Evolutionary conservation across 2,888 invertebrate species (phyloP).

Genomic region (Nomada hirtipes): DNA sequence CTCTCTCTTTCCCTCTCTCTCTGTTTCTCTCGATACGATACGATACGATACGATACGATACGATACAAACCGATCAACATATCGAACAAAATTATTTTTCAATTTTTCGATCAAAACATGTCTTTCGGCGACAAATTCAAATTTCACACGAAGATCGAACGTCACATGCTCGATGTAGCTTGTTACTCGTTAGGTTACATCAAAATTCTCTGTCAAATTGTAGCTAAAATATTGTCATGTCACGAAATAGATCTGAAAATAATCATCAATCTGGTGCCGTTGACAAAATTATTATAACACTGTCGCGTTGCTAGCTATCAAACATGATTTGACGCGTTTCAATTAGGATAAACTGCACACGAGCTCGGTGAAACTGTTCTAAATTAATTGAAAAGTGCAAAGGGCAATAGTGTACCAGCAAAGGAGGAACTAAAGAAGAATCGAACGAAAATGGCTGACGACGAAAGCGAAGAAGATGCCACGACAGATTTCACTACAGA

Average conservation of each 20-base stretch:
- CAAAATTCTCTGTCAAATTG: slow-evolving; percentile 10
- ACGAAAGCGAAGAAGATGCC: slow-evolving; percentile 26
- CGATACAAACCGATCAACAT: neutral
- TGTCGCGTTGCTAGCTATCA: neutral
- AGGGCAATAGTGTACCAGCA: neutral
- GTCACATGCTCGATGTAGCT: neutral
- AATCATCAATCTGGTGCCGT: neutral
- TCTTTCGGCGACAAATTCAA: slow-evolving; percentile 33
- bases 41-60: neutral
- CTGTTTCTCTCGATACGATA: too few species aligned
- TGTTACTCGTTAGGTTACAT: slow-evolving; percentile 31
- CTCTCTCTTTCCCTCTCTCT: too few species aligned
- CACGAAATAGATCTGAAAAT: neutral
- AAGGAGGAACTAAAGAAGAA: neutral
- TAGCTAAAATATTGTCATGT: neutral
- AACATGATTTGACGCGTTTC: slow-evolving; percentile 3
- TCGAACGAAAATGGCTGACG: slow-evolving; percentile 34
- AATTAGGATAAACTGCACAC: neutral
- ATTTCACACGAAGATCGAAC: neutral
- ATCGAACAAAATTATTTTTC: slow-evolving; percentile 21
- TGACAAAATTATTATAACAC: slow-evolving; percentile 17
- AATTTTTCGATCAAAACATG: slow-evolving; percentile 14
- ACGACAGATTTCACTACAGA: slow-evolving; percentile 9
- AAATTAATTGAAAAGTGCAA: neutral
- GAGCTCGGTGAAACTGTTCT: neutral